Evolutionary conservation across 2,797 vertebrate genomes (phyloP), one percentile per base, ranked within the genome.

Genomic region (Chromobotia macracanthus): DNA sequence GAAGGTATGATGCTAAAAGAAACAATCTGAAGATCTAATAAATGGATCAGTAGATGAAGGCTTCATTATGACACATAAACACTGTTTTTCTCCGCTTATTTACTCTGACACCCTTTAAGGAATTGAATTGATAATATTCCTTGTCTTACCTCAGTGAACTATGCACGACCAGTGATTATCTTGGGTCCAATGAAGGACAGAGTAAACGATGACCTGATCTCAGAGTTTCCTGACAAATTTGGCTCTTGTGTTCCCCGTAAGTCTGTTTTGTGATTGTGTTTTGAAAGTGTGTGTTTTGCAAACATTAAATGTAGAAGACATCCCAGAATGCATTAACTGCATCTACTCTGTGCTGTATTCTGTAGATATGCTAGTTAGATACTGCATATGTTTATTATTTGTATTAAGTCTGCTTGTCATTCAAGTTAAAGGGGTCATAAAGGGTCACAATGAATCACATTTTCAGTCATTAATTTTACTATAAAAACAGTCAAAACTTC

Each of bases 141-240:
- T 65, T 68, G 6, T 55, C 10, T 68, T 81, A n/a, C 7, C 18
- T n/a, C 87, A 99, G 97, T 98, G 69, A 95, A 79, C 90, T 99
- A 99, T 88, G 95, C 96, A 46, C 95, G 97, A 31, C 97, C 97
- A 13, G 96, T 99, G 87, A 99, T 99, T 85, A 91, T 99, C 87
- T 93, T 99, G 87, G 97, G 97, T 77, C 97, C 97, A 65, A 99
- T 98, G 97, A 99, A 99, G 87, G 97, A 99, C 83, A 92, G 97
- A 70, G 94, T 99, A 91, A 99, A 99, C 41, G 97, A 99, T 78
- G 97, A 99, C 89, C 91, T 99, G 77, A 99, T 99, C 87, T 98
- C 97, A 0, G 97, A 99, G 90, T 99, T 99, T 88, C 97, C 97
- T 0, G 96, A 99, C 89, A 98, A 97, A 76, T 99, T 99, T 82